These are phyloP conservation scores for Xyrichtys novacula DNA, from an alignment of 2,797 vertebrate genomes.

Conservation along the genomic window DNA sequence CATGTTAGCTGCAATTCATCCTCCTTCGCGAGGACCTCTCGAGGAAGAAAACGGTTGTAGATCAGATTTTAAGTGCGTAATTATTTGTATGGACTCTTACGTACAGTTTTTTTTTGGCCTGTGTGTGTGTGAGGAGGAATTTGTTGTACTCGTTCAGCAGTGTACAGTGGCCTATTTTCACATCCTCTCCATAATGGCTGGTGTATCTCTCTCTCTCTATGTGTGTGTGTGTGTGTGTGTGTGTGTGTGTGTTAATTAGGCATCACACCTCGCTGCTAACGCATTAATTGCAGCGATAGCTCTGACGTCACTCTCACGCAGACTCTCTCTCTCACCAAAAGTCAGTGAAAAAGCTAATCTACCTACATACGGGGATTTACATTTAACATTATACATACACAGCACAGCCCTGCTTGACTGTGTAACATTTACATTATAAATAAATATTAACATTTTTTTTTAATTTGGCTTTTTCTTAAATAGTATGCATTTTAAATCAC, in stretches of 20 bases:
- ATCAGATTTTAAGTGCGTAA: constrained; percentile 11
- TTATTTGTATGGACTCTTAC: neutral
- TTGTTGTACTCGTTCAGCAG: neutral
- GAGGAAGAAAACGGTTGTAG: neutral
- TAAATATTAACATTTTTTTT: no score
- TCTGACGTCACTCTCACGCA: constrained; percentile 64
- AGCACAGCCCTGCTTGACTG: no score
- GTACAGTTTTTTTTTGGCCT: neutral
- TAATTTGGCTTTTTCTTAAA: no score
- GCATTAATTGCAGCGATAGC: constrained; percentile 57
- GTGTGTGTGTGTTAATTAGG: constrained; percentile 67
- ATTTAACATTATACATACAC: no score
- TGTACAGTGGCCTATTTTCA: constrained; percentile 43
- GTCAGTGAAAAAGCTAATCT: neutral
- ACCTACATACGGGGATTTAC: neutral
- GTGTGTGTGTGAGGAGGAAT: neutral
- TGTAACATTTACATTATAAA: no score
- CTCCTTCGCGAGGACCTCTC: neutral
- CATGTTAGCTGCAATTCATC: neutral
- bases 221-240: constrained; percentile 17
- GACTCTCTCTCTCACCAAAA: constrained; percentile 20
- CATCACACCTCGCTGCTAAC: constrained; percentile 65
- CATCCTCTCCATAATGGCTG: constrained; percentile 21
- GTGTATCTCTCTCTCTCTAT: constrained; percentile 17
- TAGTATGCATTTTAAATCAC: no score